phyloP scores from a whole-genome alignment of 2,113 vertebrate species.

The Ellobius talpinus region DNA sequence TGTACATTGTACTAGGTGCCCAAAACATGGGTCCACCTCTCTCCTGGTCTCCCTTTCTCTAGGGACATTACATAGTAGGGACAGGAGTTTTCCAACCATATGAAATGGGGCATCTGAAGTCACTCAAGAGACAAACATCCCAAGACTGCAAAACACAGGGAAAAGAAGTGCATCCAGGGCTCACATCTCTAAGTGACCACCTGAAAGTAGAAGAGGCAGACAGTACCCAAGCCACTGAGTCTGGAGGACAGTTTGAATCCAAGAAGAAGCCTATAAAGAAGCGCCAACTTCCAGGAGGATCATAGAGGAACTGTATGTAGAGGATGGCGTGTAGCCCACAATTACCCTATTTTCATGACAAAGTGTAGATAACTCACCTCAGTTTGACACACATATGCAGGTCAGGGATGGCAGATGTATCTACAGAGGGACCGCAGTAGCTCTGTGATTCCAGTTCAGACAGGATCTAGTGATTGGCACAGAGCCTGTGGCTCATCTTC shows the following conservation, averaged over 20 bases:
- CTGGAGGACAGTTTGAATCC: too few relatives aligned
- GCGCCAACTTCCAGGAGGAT: neutral
- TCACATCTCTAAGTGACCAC: neutral
- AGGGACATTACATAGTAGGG: neutral
- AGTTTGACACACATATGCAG: too few relatives aligned
- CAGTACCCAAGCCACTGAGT: too few relatives aligned
- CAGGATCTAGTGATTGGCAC: neutral
- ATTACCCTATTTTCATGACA: neutral
- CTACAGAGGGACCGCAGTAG: neutral
- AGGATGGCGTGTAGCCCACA: neutral
- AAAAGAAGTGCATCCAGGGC: accelerated
- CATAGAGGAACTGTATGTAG: neutral
- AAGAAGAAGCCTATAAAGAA: too few relatives aligned
- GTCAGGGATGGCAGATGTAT: neutral
- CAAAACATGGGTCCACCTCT: too few relatives aligned
- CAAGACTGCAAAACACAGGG: neutral
- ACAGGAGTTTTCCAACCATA: neutral
- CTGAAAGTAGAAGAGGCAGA: neutral
- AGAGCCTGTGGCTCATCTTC: neutral
- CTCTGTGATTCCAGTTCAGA: neutral
- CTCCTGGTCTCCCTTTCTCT: neutral
- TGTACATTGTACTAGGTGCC: neutral
- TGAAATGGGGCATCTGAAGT: too few relatives aligned
- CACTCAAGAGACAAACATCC: too few relatives aligned
- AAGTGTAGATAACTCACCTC: neutral